Percentiles rank a stretch among this genome's conserved stretches.
phyloP scores from a whole-genome alignment of 2,113 vertebrate genomes.

The Rhabdornis inornatus region DNA sequence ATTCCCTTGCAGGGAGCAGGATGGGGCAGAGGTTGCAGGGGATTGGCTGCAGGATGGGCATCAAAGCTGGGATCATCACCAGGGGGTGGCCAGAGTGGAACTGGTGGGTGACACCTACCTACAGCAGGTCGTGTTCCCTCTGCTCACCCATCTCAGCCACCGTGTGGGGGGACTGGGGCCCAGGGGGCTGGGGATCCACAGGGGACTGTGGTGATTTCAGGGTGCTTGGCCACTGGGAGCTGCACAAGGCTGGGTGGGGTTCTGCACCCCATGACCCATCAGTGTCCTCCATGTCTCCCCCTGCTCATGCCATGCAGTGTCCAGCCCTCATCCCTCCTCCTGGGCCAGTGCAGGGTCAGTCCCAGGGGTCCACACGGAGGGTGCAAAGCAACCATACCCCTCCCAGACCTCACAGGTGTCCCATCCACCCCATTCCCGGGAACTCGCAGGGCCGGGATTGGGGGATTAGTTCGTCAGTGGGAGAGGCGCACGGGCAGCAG shows the following conservation, averaged over 20 bases:
- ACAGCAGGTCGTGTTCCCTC: fast-evolving
- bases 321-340: not conserved
- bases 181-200: fast-evolving
- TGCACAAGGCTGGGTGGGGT: not conserved
- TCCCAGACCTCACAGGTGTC: fast-evolving
- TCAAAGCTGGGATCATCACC: fast-evolving
- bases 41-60: not conserved
- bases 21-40: not conserved
- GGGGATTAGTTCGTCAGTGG: conserved; percentile 57
- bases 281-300: not conserved
- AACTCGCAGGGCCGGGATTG: fast-evolving
- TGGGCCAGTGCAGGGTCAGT: not conserved
- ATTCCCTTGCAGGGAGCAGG: not conserved
- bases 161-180: fast-evolving
- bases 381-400: not conserved
- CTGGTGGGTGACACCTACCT: not conserved
- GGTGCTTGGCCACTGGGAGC: not conserved
- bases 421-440: not conserved
- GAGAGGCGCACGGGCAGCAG: not conserved
- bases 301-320: not conserved
- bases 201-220: fast-evolving
- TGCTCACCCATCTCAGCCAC: not conserved
- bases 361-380: fast-evolving
- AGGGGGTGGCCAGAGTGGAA: fast-evolving
- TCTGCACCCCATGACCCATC: not conserved